Conservation (phyloP, 2,797 vertebrate genomes). For the Acipenser oxyrinchus region DNA sequence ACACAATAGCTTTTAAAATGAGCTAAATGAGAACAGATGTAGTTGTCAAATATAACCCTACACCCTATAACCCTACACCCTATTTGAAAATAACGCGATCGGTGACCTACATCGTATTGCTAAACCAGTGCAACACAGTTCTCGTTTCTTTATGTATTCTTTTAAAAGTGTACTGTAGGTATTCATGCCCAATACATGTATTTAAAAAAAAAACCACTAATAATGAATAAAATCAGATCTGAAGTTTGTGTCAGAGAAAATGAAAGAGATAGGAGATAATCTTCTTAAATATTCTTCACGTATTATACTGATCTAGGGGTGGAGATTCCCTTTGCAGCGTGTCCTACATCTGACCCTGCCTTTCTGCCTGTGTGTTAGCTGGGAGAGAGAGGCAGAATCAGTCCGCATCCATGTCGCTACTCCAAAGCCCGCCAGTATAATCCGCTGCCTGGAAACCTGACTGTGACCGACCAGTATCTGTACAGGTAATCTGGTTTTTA, state of each 20-base stretch:
- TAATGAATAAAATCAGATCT: neutral
- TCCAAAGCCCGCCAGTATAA: neutral
- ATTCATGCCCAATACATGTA: too few relatives aligned
- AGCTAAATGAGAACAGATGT: too few relatives aligned
- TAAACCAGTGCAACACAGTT: too few relatives aligned
- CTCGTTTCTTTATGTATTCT: too few relatives aligned
- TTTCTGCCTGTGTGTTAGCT: conserved; percentile 31
- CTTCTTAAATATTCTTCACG: conserved; percentile 76
- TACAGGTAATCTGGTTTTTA: too few relatives aligned
- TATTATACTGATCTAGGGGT: conserved; percentile 79
- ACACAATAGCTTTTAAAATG: too few relatives aligned
- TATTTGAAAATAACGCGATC: too few relatives aligned
- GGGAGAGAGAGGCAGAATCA: conserved; percentile 32
- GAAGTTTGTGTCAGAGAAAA: conserved; percentile 43
- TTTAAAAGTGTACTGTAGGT: too few relatives aligned
- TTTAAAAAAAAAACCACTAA: too few relatives aligned
- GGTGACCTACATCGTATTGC: too few relatives aligned
- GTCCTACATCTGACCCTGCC: conserved; percentile 65
- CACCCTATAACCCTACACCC: too few relatives aligned
- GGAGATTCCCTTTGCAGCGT: conserved; percentile 57
- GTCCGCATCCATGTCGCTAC: conserved; percentile 20
- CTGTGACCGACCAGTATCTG: too few relatives aligned
- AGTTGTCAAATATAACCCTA: neutral
- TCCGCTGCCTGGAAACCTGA: neutral
- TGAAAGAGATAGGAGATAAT: conserved; percentile 69